Evolutionary conservation across 2,113 vertebrate genomes (phyloP).

Genomic region (Myrmophylax atrothorax): DNA sequence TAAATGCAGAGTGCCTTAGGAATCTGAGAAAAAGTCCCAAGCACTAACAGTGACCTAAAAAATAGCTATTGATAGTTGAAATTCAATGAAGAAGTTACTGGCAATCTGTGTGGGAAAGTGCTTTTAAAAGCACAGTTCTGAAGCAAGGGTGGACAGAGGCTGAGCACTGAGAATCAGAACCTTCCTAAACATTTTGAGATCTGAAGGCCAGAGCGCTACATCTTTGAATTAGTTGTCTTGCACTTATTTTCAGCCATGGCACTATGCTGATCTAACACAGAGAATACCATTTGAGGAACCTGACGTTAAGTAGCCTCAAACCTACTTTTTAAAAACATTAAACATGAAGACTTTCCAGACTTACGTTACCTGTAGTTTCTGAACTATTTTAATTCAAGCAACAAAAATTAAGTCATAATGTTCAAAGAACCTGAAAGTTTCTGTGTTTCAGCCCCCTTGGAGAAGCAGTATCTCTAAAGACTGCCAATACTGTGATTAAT

Average conservation of each 20-base stretch:
- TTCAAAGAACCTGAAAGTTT: constrained; percentile 4
- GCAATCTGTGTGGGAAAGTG: not conserved
- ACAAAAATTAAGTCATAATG: not conserved
- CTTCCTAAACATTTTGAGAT: not conserved
- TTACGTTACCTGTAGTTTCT: not conserved
- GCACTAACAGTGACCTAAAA: not conserved
- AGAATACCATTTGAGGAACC: not conserved
- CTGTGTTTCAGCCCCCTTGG: not conserved
- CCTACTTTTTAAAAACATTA: not conserved
- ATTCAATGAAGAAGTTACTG: not conserved
- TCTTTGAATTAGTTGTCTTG: not conserved
- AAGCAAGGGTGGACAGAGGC: not conserved
- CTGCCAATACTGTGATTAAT: not conserved
- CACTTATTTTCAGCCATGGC: not conserved
- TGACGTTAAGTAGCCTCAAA: not conserved
- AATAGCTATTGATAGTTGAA: not conserved
- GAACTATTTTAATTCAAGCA: constrained; percentile 2
- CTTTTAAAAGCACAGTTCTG: not conserved
- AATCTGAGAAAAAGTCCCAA: not conserved
- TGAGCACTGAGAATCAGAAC: not conserved
- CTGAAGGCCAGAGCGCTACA: not conserved
- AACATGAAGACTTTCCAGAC: not conserved
- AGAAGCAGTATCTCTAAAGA: not conserved
- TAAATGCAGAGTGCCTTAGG: not conserved
- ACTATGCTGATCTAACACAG: not conserved